Base-by-base conservation (phyloP, 2,113 vertebrate genomes). In the Cottus gobio region DNA sequence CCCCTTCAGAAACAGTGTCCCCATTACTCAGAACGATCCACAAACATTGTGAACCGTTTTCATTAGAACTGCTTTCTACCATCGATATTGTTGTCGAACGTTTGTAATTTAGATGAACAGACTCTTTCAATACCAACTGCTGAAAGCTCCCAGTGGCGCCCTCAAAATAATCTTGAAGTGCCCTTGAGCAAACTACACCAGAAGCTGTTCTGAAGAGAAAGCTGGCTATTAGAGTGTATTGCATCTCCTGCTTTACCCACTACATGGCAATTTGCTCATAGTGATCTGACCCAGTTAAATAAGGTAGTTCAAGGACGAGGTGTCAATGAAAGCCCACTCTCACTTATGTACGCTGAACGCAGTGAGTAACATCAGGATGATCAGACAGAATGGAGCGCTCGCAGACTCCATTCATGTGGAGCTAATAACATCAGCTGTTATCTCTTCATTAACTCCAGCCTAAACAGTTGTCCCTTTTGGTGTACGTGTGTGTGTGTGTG, bases 381-480 rank as follows among this genome's bases (percentile, higher is more conserved):
- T 68, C 44, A 72, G 44, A 34, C 13, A 34, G 50, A 46, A 66
- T 56, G 79, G n/a, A 83, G 70, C 71, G 3, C 36, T 20, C 66
- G 80, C 76, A 26, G 39, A 42, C 70, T 79, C 77, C 79, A 44
- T 56, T 91, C 88, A 83, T 83, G 94, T 95, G 95, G 94, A 96
- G 93, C 91, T 95, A 96, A 96, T 96, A 95, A 96, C 96, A 96
- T 97, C 96, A 96, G 95, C 95, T 95, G 95, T 95, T 96, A 96
- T 95, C 95, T 96, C 96, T 96, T 97, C 96, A 97, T 97, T 96
- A 96, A 92, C 94, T 95, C 94, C 95, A 96, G 96, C 95, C 95
- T 96, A 96, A 97, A 97, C 96, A 95, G 91, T 85, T 78, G 82
- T 86, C 92, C 92, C 93, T 92, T 83, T 77, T 75, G 36, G 39